phyloP scores from a whole-genome alignment of 2,888 invertebrate species.

The Cataglyphis cursor region DNA sequence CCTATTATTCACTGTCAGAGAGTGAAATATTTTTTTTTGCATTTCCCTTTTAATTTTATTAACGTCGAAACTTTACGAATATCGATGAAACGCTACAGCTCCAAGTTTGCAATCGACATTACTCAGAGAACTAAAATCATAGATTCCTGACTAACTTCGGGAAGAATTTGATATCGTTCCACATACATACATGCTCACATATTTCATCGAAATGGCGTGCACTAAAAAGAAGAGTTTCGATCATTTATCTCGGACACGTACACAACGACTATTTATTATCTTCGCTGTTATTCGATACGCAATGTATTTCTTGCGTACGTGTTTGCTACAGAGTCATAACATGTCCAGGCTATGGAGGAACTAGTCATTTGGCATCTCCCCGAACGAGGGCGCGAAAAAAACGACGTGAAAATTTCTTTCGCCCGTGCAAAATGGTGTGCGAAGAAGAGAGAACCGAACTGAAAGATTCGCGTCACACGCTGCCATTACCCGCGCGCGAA shows the following conservation, averaged over 20 bases:
- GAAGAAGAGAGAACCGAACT: slow-evolving; percentile 35
- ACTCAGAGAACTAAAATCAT: slow-evolving; percentile 52
- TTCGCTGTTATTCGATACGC: slow-evolving; percentile 37
- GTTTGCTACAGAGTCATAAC: slow-evolving; percentile 28
- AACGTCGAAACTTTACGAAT: slow-evolving; percentile 50
- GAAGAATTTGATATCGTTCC: slow-evolving; percentile 33
- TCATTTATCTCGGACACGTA: slow-evolving; percentile 33
- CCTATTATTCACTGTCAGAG: slow-evolving; percentile 32
- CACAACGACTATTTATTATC: slow-evolving; percentile 41
- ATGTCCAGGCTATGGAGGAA: not conserved
- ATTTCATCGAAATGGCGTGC: slow-evolving; percentile 38
- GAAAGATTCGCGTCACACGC: slow-evolving; percentile 62
- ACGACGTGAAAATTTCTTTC: slow-evolving; percentile 40
- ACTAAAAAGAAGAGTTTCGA: slow-evolving; percentile 34
- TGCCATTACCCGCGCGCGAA: slow-evolving; percentile 55
- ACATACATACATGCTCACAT: slow-evolving; percentile 24
- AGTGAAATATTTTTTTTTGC: slow-evolving; percentile 29
- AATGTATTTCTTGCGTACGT: slow-evolving; percentile 28
- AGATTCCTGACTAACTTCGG: slow-evolving; percentile 42
- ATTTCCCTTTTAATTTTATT: slow-evolving; percentile 48
- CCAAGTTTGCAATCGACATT: slow-evolving; percentile 39
- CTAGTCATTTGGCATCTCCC: not conserved
- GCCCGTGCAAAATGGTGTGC: not conserved
- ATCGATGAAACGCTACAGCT: slow-evolving; percentile 48
- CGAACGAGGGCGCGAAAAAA: slow-evolving; percentile 9